These are phyloP conservation scores for Chelonia mydas DNA, from an alignment of 2,797 vertebrate species.

Conservation along the genomic window DNA sequence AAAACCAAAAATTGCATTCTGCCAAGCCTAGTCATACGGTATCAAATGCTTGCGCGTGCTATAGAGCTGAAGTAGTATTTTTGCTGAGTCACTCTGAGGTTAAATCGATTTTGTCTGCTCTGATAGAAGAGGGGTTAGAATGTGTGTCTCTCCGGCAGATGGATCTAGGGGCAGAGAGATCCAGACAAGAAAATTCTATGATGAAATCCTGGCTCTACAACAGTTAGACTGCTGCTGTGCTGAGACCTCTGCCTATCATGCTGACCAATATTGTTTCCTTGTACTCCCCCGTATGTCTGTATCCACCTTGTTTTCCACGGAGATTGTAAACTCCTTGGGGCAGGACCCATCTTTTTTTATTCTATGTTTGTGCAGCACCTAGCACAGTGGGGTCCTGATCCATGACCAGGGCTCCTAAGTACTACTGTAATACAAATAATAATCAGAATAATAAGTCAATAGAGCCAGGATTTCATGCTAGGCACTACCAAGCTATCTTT, in stretches of 20 bases:
- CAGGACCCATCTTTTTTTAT: too few species aligned
- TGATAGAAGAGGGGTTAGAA: neutral
- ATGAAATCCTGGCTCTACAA: accelerated
- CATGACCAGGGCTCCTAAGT: too few species aligned
- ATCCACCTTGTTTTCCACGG: too few species aligned
- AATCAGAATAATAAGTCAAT: neutral
- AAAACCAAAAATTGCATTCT: too few species aligned
- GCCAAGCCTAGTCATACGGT: too few species aligned
- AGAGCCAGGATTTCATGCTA: accelerated
- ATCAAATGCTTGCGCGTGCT: neutral
- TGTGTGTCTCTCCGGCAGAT: neutral
- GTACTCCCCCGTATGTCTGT: too few species aligned
- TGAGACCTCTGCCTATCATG: too few species aligned
- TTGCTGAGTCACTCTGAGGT: neutral
- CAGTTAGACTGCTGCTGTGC: too few species aligned
- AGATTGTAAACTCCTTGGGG: too few species aligned
- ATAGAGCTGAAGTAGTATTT: neutral
- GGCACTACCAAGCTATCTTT: neutral
- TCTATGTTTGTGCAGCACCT: too few species aligned
- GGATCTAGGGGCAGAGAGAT: neutral
- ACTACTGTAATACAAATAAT: accelerated
- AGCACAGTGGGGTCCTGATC: too few species aligned
- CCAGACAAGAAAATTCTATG: neutral
- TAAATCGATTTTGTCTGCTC: neutral
- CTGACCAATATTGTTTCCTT: too few species aligned